These are phyloP conservation scores for Pteropus alecto DNA, from an alignment of 2,113 vertebrate species.

Conservation along the genomic window DNA sequence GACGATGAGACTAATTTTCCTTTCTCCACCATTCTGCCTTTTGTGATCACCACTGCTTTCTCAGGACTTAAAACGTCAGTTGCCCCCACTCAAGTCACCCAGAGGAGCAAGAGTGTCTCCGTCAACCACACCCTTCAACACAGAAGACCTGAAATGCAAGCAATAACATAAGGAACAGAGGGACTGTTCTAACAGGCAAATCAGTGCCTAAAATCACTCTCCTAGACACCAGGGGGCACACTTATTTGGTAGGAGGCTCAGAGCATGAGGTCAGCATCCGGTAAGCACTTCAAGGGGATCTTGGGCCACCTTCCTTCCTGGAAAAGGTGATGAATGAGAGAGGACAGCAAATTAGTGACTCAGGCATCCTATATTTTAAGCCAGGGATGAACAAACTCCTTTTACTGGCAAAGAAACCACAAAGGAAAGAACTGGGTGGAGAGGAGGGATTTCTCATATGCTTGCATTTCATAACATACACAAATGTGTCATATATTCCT, in stretches of 20 bases:
- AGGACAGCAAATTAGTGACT: background rate
- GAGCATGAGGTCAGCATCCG: background rate
- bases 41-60: background rate
- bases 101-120: background rate
- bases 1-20: background rate
- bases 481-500: background rate
- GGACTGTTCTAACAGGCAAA: background rate
- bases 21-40: background rate
- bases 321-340: background rate
- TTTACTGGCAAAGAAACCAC: conserved; percentile 37
- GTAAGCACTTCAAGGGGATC: background rate
- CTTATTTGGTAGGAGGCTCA: background rate
- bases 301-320: background rate
- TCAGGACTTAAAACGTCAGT: background rate
- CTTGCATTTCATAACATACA: background rate
- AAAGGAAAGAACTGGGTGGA: background rate
- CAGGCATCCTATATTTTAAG: background rate
- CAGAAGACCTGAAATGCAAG: background rate
- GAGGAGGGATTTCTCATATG: background rate
- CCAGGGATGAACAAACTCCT: background rate
- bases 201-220: background rate
- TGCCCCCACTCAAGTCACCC: background rate
- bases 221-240: background rate
- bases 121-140: background rate
- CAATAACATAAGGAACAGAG: background rate